Conservation (phyloP, 2,113 vertebrate genomes). For the Rhabdornis inornatus region DNA sequence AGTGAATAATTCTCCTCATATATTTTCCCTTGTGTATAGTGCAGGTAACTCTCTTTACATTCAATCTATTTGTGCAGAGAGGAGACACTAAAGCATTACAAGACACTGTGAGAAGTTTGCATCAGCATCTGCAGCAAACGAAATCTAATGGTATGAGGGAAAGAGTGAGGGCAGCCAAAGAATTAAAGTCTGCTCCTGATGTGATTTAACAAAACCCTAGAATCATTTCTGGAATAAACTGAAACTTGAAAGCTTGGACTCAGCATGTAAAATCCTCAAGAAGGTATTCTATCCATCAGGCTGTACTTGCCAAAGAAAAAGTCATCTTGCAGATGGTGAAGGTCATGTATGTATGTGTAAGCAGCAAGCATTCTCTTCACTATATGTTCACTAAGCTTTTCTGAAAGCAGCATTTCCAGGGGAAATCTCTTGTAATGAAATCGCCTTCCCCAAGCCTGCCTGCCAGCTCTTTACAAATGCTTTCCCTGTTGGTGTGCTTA, state of each 20-base stretch:
- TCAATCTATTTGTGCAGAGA: neutral
- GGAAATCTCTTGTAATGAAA: slow-evolving; percentile 42
- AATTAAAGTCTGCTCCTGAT: neutral
- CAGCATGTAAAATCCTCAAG: neutral
- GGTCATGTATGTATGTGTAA: neutral
- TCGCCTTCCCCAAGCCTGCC: slow-evolving; percentile 13
- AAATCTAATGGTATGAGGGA: neutral
- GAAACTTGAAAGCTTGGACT: neutral
- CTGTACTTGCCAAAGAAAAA: neutral
- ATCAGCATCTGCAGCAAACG: neutral
- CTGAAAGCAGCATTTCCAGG: slow-evolving; percentile 14
- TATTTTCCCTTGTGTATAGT: neutral
- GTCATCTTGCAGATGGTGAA: neutral
- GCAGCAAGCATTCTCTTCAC: neutral
- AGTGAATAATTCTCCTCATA: neutral
- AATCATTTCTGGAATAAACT: neutral
- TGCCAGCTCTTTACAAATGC: slow-evolving; percentile 56
- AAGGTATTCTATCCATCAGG: neutral
- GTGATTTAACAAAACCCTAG: neutral
- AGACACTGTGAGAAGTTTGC: neutral
- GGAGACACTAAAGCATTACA: neutral
- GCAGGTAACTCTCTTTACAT: neutral
- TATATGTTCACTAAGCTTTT: neutral
- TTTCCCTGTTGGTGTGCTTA: slow-evolving; percentile 47
- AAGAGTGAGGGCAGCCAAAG: neutral